phyloP scores from a whole-genome alignment of 2,113 vertebrate genomes.

The Shinisaurus crocodilurus region DNA sequence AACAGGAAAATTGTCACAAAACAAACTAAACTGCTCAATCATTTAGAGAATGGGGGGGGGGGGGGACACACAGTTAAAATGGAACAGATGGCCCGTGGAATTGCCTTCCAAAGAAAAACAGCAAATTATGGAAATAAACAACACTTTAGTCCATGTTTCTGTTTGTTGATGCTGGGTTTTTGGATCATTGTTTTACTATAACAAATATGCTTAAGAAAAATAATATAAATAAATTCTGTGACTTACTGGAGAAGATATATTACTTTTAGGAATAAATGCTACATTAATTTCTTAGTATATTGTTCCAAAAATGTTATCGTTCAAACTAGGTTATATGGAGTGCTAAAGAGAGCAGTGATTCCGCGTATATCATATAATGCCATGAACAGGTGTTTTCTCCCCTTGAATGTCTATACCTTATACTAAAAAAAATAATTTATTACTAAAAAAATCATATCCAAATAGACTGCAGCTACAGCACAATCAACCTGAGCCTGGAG shows the following conservation, averaged over 20 bases:
- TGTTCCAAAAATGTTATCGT: background rate
- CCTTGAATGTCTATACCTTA: constrained; percentile 5
- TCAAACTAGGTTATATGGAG: background rate
- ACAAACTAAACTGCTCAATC: constrained; percentile 7
- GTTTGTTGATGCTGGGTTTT: background rate
- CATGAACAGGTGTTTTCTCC: constrained; percentile 1
- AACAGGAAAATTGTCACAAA: background rate
- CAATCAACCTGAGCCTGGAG: background rate
- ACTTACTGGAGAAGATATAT: background rate
- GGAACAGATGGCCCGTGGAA: constrained; percentile 3
- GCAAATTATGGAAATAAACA: constrained; percentile 5
- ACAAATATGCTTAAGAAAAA: constrained; percentile 27
- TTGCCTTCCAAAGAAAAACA: constrained; percentile 20
- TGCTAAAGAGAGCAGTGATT: constrained; percentile 8
- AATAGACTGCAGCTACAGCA: background rate
- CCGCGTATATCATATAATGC: background rate
- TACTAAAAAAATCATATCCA: constrained; percentile 42
- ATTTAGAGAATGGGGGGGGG: background rate
- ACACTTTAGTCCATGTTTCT: background rate
- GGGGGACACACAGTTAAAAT: background rate
- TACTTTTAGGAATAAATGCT: background rate
- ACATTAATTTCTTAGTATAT: no score
- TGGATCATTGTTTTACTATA: constrained; percentile 7
- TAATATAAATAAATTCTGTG: background rate
- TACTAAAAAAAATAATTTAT: background rate